Percentiles rank a stretch among this genome's conserved stretches.
phyloP scores from a whole-genome alignment of 2,113 vertebrate species.

The Columba livia region DNA sequence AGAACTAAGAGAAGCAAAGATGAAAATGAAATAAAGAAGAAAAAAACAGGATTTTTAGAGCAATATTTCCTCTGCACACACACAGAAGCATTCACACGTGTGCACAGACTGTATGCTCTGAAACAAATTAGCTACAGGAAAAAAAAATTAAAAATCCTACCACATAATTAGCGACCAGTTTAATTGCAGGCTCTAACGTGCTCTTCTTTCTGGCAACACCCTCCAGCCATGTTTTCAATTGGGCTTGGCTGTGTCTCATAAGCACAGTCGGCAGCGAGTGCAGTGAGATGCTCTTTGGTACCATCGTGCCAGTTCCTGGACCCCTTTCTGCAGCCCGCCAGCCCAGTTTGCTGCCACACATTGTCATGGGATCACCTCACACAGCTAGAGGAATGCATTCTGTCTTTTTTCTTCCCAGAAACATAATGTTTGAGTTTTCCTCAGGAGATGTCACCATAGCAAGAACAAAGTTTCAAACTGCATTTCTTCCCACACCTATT shows the following conservation, averaged over 20 bases:
- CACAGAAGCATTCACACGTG: not conserved
- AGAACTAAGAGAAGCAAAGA: not conserved
- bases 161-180: slow-evolving; percentile 15
- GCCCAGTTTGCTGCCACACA: fast-evolving
- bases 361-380: not conserved
- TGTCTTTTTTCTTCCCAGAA: not conserved
- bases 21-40: not conserved
- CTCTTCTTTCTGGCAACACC: slow-evolving; percentile 7
- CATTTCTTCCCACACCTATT: not conserved
- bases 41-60: not conserved
- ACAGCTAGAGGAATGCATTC: not conserved
- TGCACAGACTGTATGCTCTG: not conserved
- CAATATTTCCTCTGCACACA: not conserved
- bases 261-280: fast-evolving
- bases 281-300: not conserved
- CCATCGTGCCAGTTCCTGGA: not conserved
- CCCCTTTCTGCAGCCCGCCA: not conserved
- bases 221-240: slow-evolving; percentile 31
- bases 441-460: not conserved
- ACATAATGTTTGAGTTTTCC: not conserved
- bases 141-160: not conserved
- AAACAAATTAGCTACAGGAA: not conserved
- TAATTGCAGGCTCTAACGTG: slow-evolving; percentile 22
- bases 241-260: not conserved
- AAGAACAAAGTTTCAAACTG: not conserved